Base-by-base conservation (phyloP, 2,113 vertebrate species). In the Phasianus colchicus region DNA sequence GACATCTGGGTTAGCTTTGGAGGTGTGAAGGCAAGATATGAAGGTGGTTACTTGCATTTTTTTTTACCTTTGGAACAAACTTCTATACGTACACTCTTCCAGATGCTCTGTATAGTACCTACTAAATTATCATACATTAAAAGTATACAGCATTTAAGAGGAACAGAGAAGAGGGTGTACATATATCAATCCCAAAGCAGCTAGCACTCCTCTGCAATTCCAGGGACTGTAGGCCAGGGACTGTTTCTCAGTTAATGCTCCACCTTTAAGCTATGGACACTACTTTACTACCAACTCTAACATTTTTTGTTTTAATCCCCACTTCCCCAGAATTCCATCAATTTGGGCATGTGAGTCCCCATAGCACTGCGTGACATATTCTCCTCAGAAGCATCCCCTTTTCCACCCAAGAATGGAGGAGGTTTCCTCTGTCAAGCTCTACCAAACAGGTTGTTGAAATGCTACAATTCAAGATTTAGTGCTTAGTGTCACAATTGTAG, bases 331-430 rank as follows among this genome's bases (percentile, higher is more conserved):
- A 9, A 54, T 22, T 3, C 16, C 13, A 50, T 58, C 30, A 60
- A 20, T 81, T 86, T 42, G 20, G 12, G 32, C n/a, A 40, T 0
- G 1, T 48, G 42, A 83, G 42, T 24, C 29, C 76, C 21, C 19
- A 9, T 16, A 69, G 2, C 29, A 70, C 13, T 47, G 75, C 25
- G 30, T 0, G 0, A 45, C 10, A 29, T 2, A 15, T 73, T 45
- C 3, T 29, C 4, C 1, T 11, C 20, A 57, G 17, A 61, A 87
- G 61, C 20, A 43, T 3, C 6, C 13, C 16, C 5, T 57, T 79
- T 78, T 36, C 36, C 20, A 55, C 4, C 2, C 25, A 81, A 24
- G 17, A 27, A n/a, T 11, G 27, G 43, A 81, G 21, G 61, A 81
- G 14, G 8, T 73, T 91, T 73, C 67, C n/a, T 74, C 48, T n/a